These are phyloP conservation scores for Esox masquinongy DNA, from an alignment of 2,797 vertebrate genomes.

Conservation along the genomic window DNA sequence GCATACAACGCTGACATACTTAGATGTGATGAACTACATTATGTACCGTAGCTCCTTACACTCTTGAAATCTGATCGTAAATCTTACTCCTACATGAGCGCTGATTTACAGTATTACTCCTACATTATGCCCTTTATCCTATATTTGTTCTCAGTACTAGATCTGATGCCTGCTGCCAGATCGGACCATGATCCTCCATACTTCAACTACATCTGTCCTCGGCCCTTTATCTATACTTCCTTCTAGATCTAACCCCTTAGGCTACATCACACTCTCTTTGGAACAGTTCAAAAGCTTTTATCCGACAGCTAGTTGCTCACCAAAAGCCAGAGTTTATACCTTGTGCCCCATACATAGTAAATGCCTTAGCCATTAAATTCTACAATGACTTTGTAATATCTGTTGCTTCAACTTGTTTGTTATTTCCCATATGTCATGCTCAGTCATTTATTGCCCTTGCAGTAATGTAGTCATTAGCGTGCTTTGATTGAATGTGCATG, in stretches of 20 bases:
- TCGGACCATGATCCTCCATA: too few species aligned
- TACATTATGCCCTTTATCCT: background rate
- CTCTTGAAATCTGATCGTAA: background rate
- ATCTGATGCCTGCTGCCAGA: background rate
- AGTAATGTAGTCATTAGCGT: constrained; percentile 74
- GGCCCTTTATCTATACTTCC: background rate
- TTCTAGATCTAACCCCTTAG: background rate
- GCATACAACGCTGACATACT: too few species aligned
- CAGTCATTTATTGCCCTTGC: constrained; percentile 66
- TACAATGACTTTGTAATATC: constrained; percentile 59
- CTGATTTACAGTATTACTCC: background rate
- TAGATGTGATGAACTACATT: too few species aligned
- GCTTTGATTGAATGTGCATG: constrained; percentile 70
- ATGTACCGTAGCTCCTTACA: background rate
- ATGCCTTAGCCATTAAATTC: constrained; percentile 67
- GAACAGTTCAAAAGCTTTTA: too few species aligned
- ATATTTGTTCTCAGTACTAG: too few species aligned
- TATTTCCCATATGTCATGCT: constrained; percentile 66
- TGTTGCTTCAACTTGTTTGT: constrained; percentile 41
- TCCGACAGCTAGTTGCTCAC: too few species aligned
- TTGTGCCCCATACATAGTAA: constrained; percentile 48
- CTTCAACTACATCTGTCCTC: too few species aligned
- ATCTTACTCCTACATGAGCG: background rate
- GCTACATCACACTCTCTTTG: too few species aligned
- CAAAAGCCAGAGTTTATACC: constrained; percentile 28